Base-by-base conservation (phyloP, 2,888 invertebrate species). In the Ommatoiulus sabulosus region DNA sequence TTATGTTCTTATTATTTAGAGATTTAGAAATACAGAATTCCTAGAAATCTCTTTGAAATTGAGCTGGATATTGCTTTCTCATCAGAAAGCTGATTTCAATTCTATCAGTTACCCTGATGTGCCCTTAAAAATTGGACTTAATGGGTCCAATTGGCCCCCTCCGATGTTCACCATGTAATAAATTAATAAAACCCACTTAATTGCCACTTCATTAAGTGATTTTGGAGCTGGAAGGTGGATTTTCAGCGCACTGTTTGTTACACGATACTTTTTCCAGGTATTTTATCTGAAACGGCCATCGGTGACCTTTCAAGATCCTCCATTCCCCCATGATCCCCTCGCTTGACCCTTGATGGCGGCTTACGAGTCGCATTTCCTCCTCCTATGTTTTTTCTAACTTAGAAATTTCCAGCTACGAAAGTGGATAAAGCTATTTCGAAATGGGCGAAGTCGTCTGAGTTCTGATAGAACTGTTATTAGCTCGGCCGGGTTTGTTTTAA, bases 401-500 rank as follows among this genome's bases (percentile, higher is more conserved):
- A 57, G n/a, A 57, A 57, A n/a, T n/a, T 2, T 72, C 10, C n/a
- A 20, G 7, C 24, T 10, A 24, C 12, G 80, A 80, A 80, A 80
- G 15, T 80, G 80, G 80, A 80, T 80, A 80, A 80, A 80, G 80
- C 80, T 80, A 80, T 80, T 80, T 35, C 24, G 80, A 80, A 35
- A 24, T 80, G 80, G 80, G 80, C 80, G 80, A 80, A 80, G 80
- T 80, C 35, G 80, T 35, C 35, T 80, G 24, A 10, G 12, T 80
- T 80, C 24, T 80, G 80, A 80, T 80, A 80, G 80, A 80, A 80
- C 80, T 80, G 80, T 80, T 80, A 80, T 80, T 80, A 80, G 80
- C 35, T 80, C 35, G 35, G 80, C 80, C 10, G 80, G 24, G 35
- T 80, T 80, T 24, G 80, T 80, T 35, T 80, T 80, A 80, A 80